phyloP scores from a whole-genome alignment of 2,797 vertebrate genomes.

The Pogonophryne albipinna region DNA sequence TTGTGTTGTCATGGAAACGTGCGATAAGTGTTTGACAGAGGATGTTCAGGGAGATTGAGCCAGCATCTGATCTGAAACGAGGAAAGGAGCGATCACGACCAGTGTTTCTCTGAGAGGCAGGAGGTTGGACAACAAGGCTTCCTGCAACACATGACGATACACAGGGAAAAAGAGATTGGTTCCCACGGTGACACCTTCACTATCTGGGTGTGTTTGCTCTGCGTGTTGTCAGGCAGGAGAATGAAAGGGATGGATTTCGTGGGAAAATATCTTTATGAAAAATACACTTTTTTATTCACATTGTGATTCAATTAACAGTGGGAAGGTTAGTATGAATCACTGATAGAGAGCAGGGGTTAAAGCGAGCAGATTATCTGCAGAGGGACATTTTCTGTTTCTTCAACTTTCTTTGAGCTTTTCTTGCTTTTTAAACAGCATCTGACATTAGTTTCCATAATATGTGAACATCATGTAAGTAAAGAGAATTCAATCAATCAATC shows the following conservation, averaged over 20 bases:
- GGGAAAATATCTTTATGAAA: not conserved
- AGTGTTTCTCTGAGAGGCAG: conserved; percentile 38
- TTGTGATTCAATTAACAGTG: not conserved
- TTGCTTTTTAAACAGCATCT: too few species aligned
- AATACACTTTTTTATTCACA: not conserved
- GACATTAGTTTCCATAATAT: too few species aligned
- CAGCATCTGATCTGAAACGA: conserved; percentile 14
- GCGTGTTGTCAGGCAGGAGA: not conserved
- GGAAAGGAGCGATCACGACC: conserved; percentile 6
- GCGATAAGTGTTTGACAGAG: conserved; percentile 70
- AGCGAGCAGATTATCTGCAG: not conserved
- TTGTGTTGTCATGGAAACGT: conserved; percentile 71
- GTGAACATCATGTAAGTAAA: too few species aligned
- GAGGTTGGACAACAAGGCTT: conserved; percentile 36
- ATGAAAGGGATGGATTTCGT: not conserved
- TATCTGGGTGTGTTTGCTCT: not conserved
- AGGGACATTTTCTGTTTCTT: too few species aligned
- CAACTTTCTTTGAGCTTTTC: too few species aligned
- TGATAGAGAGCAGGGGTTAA: too few species aligned
- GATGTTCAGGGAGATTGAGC: conserved; percentile 57
- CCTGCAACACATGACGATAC: conserved; percentile 34
- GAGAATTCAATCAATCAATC: too few species aligned
- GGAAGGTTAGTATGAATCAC: too few species aligned
- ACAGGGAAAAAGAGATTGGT: conserved; percentile 5
- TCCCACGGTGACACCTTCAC: conserved; percentile 22